phyloP scores from a whole-genome alignment of 2,113 vertebrate genomes.

The Apaloderma vittatum region DNA sequence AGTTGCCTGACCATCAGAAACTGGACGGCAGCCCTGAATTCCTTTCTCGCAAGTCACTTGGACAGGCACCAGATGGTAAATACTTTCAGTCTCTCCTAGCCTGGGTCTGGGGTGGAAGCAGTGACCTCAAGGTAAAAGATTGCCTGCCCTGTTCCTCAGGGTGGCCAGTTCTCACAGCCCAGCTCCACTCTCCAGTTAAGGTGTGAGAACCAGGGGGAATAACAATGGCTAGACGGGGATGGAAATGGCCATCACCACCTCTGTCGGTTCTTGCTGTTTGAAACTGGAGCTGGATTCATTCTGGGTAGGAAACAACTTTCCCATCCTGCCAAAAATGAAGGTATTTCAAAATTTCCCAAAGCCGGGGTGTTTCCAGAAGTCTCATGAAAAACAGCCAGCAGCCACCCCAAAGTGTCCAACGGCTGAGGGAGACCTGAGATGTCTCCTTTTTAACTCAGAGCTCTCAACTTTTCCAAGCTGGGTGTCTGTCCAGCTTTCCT shows the following conservation, averaged over 20 bases:
- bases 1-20: conserved; percentile 54
- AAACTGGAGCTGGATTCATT: conserved; percentile 13
- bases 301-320: conserved; percentile 50
- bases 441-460: background rate
- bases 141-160: background rate
- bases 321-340: conserved; percentile 47
- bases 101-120: background rate
- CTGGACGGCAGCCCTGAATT: conserved; percentile 69
- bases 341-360: conserved; percentile 62
- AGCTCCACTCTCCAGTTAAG: background rate
- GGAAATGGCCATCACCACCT: conserved; percentile 10
- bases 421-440: background rate
- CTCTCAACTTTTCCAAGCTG: background rate
- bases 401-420: conserved; percentile 7
- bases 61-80: conserved; percentile 62
- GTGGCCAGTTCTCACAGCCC: background rate
- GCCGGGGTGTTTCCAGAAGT: conserved; percentile 43
- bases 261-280: background rate
- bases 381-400: conserved; percentile 40
- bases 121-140: conserved; percentile 50
- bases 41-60: conserved; percentile 71
- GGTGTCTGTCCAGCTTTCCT: background rate
- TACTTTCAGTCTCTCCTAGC: conserved; percentile 60
- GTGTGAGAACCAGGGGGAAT: conserved; percentile 6
- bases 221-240: background rate